Conservation (phyloP, 1,140 invertebrate genomes). For the Zaprionus davidi region DNA sequence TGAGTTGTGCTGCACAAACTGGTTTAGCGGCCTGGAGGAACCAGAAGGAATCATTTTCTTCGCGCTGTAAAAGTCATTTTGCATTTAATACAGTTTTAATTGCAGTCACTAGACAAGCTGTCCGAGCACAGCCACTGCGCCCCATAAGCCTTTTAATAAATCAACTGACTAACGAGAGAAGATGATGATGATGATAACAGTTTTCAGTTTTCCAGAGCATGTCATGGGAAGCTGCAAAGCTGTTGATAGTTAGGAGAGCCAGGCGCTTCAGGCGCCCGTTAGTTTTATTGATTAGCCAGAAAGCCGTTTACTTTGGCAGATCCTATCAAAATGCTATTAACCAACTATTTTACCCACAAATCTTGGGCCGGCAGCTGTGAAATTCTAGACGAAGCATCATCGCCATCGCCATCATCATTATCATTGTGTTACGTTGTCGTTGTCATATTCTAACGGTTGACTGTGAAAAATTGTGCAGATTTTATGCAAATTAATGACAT, state of each 20-base stretch:
- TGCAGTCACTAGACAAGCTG: conserved; percentile 34
- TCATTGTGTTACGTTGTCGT: conserved; percentile 21
- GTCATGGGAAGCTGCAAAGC: conserved; percentile 9
- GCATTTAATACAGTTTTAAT: conserved; percentile 82
- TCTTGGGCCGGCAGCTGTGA: conserved; percentile 15
- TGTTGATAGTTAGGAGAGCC: conserved; percentile 34
- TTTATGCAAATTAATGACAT: conserved; percentile 77
- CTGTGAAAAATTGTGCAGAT: conserved; percentile 47
- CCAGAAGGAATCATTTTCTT: conserved; percentile 16
- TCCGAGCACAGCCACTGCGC: conserved; percentile 2
- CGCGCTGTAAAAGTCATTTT: conserved; percentile 71
- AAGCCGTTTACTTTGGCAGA: conserved; percentile 51
- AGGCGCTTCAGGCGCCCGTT: conserved; percentile 28
- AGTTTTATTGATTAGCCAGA: conserved; percentile 70
- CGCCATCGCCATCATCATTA: conserved; percentile 14
- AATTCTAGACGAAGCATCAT: conserved; percentile 20
- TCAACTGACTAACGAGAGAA: conserved; percentile 73
- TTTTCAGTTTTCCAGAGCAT: conserved; percentile 6
- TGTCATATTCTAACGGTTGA: conserved; percentile 57
- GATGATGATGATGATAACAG: conserved; percentile 60
- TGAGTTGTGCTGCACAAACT: conserved; percentile 64
- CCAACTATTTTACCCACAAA: conserved; percentile 23
- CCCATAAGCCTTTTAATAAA: conserved; percentile 51
- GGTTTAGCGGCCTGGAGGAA: conserved; percentile 17
- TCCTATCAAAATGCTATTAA: conserved; percentile 75